Base-by-base conservation (phyloP, 2,797 vertebrate species). In the Silurus aristotelis region DNA sequence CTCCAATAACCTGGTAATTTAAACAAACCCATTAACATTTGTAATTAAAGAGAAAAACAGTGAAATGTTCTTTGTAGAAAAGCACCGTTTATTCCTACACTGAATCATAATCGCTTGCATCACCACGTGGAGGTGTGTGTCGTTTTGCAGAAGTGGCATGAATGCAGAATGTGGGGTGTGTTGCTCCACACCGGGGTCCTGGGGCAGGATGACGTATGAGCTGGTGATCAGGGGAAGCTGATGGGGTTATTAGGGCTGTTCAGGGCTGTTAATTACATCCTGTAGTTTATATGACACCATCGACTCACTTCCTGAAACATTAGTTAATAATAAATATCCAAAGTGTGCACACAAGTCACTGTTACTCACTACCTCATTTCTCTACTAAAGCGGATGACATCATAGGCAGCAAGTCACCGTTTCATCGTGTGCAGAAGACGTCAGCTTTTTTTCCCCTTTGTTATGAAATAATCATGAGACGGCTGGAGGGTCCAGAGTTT, bases 71-170 rank as follows among this genome's bases (percentile, higher is more conserved):
- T 43, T 66, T 58, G 27, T 85, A 85, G 71, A 85, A 86, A 86
- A 85, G 77, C 20, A 76, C 58, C 63, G 48, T 78, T 82, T 86
- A 82, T 73, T 86, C 46, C 19, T 72, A 75, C 70, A 75, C 58
- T 43, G 22, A 56, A 43, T 79, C 10, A 27, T 52, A 31, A 5
- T 60, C 43, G 6, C 20, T 48, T 20, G 1, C 70, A 73, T 8
- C 71, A 73, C 31, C 68, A 71, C 38, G 0, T 22, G 8, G 46
- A 72, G 20, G 19, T 48, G 17, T 2, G 43, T 22, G 46, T 22
- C 38, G 2, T 22, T 22, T 9, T 2, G 12, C 38, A 71, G 68
- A 46, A 22, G 48, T 52, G 48, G 6, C 4, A 3, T 6, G 48
- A 52, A 52, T 52, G 48, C 48, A 52, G 48, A 10, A 10, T 52